phyloP scores from a whole-genome alignment of 53 echinoderm and acorn worm genomes.

The Crossaster papposus region DNA sequence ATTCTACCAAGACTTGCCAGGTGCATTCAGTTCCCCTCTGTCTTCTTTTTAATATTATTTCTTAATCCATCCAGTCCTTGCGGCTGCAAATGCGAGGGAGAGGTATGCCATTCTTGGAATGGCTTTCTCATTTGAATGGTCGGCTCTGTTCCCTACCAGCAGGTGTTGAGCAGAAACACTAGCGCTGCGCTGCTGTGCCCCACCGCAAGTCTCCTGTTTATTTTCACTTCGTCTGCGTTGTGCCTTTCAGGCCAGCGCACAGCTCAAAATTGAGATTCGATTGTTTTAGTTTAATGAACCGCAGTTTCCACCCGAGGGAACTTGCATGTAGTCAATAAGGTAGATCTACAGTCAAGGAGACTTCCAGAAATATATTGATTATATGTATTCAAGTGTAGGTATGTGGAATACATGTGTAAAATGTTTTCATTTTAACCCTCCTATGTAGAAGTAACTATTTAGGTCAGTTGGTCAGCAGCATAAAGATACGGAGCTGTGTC shows the following conservation, averaged over 20 bases:
- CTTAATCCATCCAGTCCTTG: background rate
- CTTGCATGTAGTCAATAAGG: background rate
- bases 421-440: too few species aligned
- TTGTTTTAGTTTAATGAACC: conserved; percentile 32
- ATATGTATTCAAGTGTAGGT: too few species aligned
- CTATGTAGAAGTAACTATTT: too few species aligned
- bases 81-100: background rate
- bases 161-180: background rate
- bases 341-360: background rate
- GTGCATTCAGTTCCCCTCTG: background rate
- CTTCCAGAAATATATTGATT: too few species aligned
- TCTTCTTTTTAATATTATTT: background rate
- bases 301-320: background rate
- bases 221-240: background rate
- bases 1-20: conserved; percentile 10
- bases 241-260: background rate
- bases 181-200: background rate
- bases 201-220: background rate
- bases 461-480: too few species aligned
- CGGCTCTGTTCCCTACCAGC: background rate
- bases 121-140: background rate
- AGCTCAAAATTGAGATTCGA: conserved; percentile 17
- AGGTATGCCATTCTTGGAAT: conserved; percentile 4
- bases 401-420: too few species aligned
- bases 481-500: too few species aligned